Base-by-base conservation (phyloP, 2,888 invertebrate species). In the Drosophila borborema region DNA sequence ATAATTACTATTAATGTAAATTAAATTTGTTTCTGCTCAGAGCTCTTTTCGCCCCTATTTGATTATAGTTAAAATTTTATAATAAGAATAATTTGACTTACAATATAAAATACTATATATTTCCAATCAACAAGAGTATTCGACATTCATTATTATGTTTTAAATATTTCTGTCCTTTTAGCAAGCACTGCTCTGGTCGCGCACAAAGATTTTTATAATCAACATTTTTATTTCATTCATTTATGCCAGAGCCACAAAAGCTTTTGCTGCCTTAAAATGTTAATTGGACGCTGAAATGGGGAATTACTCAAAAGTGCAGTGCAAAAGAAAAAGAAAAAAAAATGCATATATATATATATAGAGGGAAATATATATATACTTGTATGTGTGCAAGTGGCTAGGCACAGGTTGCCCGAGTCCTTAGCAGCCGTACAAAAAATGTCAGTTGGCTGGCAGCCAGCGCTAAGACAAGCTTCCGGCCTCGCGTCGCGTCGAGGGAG, bases 211-310 rank as follows among this genome's bases (percentile, higher is more conserved):
- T 40, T 80, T 70, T 66, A 74, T 80, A 81, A 80, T 78, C 75
- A 75, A 78, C 64, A 75, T 74, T 64, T 64, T 64, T 72, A 71
- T 81, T 66, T 67, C 53, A 60, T 64, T 63, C 53, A 55, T 58
- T 72, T 65, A 43, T 51, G 40, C 14, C 28, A 10, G 56, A 43
- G 10, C 28, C 53, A 36, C 49, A 54, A 70, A 70, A 81, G 75
- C 73, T 75, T 77, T 72, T 40, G 54, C 76, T 72, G 62, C 79
- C 81, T 81, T 74, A 76, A 82, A 81, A 81, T 77, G 77, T 84
- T 84, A 85, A 84, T 85, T 85, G 85, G 82, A 85, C 68, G 74
- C 73, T 80, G 73, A 80, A 85, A 82, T 84, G 82, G 81, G 79
- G 79, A 84, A 83, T 77, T 79, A 77, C 68, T 78, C 70, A 67